Percentiles rank a stretch among this genome's conserved stretches.
Conservation (phyloP, 2,113 vertebrate species). For the Rhinoderma darwinii region DNA sequence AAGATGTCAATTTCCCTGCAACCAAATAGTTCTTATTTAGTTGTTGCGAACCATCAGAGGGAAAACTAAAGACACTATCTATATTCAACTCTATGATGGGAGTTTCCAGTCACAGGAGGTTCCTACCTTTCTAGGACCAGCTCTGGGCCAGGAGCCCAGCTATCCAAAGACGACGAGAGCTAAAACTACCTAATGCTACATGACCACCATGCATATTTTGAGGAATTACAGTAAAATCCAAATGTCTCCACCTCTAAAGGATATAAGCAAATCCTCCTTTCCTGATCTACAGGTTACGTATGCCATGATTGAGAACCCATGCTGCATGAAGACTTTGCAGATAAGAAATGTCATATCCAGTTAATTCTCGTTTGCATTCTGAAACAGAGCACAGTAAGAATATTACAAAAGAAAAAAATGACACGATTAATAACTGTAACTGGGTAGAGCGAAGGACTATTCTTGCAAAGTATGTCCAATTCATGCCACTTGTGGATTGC, state of each 20-base stretch:
- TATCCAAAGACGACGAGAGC: not conserved
- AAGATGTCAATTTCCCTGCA: not conserved
- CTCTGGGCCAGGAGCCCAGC: not conserved
- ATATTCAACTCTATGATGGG: not conserved
- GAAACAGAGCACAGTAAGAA: not conserved
- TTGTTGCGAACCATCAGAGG: not conserved
- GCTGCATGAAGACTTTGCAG: not conserved
- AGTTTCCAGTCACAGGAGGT: not conserved
- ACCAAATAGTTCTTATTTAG: not conserved
- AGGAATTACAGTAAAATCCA: too few species aligned
- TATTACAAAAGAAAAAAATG: not conserved
- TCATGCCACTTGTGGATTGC: not conserved
- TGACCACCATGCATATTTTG: not conserved
- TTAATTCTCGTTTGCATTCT: not conserved
- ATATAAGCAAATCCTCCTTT: not conserved
- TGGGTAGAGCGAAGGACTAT: not conserved
- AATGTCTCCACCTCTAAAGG: not conserved
- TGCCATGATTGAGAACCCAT: not conserved
- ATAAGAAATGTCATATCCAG: not conserved
- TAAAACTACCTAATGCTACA: not conserved
- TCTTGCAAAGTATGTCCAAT: not conserved
- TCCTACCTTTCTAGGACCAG: not conserved
- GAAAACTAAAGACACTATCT: not conserved
- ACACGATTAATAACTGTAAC: not conserved
- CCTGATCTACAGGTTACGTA: not conserved